Evolutionary conservation across 1,140 invertebrate genomes (phyloP).

Genomic region (Macrobrachium rosenbergii): DNA sequence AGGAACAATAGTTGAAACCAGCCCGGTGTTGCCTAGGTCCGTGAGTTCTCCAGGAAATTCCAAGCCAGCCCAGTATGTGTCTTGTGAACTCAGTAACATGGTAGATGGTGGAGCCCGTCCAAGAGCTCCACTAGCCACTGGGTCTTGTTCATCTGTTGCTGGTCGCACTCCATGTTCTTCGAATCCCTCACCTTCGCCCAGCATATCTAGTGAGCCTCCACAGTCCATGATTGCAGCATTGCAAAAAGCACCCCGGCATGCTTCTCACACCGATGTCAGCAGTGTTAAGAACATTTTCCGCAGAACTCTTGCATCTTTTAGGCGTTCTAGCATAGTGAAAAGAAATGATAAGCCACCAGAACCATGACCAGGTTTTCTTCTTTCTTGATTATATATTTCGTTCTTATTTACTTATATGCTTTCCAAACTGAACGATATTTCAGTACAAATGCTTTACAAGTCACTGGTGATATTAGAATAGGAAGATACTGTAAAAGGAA

Average conservation of each 20-base stretch:
- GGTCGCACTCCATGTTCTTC: slow-evolving; percentile 49
- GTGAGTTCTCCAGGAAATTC: slow-evolving; percentile 49
- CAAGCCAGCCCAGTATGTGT: slow-evolving; percentile 49
- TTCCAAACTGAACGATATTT: slow-evolving; percentile 49
- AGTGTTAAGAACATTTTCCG: slow-evolving; percentile 57
- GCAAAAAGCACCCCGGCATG: slow-evolving; percentile 53
- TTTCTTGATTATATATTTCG: not conserved
- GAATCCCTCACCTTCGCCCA: slow-evolving; percentile 53
- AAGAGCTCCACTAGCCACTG: slow-evolving; percentile 42
- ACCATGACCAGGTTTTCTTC: slow-evolving; percentile 50
- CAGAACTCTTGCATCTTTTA: slow-evolving; percentile 53
- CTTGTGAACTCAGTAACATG: slow-evolving; percentile 59
- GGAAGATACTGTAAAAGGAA: slow-evolving; percentile 18
- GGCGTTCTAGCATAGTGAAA: slow-evolving; percentile 53
- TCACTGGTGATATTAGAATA: slow-evolving; percentile 62
- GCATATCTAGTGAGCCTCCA: slow-evolving; percentile 55
- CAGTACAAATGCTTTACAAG: slow-evolving; percentile 61
- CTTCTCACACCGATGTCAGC: slow-evolving; percentile 57
- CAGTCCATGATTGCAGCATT: slow-evolving; percentile 57
- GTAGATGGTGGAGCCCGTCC: slow-evolving; percentile 58
- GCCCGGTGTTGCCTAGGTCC: slow-evolving; percentile 52
- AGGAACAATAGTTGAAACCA: slow-evolving; percentile 56
- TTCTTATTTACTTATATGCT: slow-evolving; percentile 45
- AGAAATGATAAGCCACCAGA: slow-evolving; percentile 56
- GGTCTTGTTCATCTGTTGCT: slow-evolving; percentile 52